Percentiles rank a stretch among this genome's conserved stretches.
Evolutionary conservation across 30 jellyfish, hydroid and myxozoan species (phyloP).

Genomic region (Cassiopea andromeda): DNA sequence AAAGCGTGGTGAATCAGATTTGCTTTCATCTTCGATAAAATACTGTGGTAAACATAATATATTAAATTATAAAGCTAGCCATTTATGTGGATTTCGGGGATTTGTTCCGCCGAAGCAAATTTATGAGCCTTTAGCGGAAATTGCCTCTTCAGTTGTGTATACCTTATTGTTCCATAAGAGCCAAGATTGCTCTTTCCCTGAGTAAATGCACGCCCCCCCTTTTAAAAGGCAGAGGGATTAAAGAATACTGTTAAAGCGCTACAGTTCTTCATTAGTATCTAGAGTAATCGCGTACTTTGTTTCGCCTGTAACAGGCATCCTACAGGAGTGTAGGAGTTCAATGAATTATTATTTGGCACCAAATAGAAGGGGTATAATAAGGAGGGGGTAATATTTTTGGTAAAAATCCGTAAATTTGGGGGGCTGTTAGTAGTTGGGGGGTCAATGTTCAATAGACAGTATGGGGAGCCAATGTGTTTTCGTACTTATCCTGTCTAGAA

Average conservation of each 20-base stretch:
- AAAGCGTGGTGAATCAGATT: slow-evolving; percentile 33
- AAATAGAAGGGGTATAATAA: too few relatives aligned
- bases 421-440: too few relatives aligned
- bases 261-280: too few relatives aligned
- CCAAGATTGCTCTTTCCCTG: neutral
- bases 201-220: neutral
- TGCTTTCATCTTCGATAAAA: slow-evolving; percentile 16
- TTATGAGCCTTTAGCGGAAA: slow-evolving; percentile 16
- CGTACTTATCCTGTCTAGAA: too few relatives aligned
- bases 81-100: slow-evolving; percentile 14
- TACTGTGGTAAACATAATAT: slow-evolving; percentile 6
- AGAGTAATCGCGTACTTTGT: too few relatives aligned
- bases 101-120: slow-evolving; percentile 46
- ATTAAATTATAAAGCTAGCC: slow-evolving; percentile 15
- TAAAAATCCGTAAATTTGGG: too few relatives aligned
- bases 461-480: too few relatives aligned
- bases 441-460: too few relatives aligned
- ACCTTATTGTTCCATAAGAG: neutral
- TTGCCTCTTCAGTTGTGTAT: neutral
- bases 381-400: too few relatives aligned
- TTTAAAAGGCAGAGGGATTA: neutral
- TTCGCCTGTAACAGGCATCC: too few relatives aligned
- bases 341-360: too few relatives aligned
- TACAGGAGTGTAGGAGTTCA: too few relatives aligned
- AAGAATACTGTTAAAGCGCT: neutral